Evolutionary conservation across 2,888 invertebrate species (phyloP).

Genomic region (Drosophila parthenogenetica): DNA sequence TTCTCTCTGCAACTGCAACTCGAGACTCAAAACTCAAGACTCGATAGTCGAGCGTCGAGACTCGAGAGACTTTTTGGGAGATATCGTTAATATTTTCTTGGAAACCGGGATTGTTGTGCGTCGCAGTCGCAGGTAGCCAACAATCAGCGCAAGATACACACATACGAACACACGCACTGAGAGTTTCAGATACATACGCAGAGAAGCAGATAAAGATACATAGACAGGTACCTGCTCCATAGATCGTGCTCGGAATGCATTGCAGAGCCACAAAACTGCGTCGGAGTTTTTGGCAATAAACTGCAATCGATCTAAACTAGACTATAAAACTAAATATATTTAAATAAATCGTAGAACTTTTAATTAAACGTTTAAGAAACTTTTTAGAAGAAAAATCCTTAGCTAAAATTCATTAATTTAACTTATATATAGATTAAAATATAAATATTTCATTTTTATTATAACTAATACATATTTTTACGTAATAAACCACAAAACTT

Average conservation of each 20-base stretch:
- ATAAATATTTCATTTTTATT: too few relatives aligned
- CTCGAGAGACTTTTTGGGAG: slow-evolving; percentile 58
- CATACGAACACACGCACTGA: slow-evolving; percentile 40
- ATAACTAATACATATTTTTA: too few relatives aligned
- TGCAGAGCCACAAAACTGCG: slow-evolving; percentile 36
- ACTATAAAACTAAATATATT: slow-evolving; percentile 18
- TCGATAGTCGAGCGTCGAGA: too few relatives aligned
- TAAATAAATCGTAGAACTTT: slow-evolving; percentile 9
- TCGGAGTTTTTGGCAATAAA: slow-evolving; percentile 75
- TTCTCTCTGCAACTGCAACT: slow-evolving; percentile 38
- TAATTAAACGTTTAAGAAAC: not conserved
- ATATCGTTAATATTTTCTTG: slow-evolving; percentile 82
- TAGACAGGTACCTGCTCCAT: slow-evolving; percentile 75
- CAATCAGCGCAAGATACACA: slow-evolving; percentile 48
- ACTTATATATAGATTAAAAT: too few relatives aligned
- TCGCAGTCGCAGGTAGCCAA: slow-evolving; percentile 64
- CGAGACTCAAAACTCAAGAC: slow-evolving; percentile 17
- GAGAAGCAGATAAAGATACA: slow-evolving; percentile 46
- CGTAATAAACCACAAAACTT: too few relatives aligned
- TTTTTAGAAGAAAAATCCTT: not conserved
- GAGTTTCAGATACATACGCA: slow-evolving; percentile 1
- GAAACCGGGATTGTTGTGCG: slow-evolving; percentile 75
- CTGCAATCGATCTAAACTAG: slow-evolving; percentile 33
- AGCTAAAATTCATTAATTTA: too few relatives aligned
- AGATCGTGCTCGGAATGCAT: slow-evolving; percentile 63